Conservation (phyloP, 2,113 vertebrate genomes). For the Ginglymostoma cirratum region DNA sequence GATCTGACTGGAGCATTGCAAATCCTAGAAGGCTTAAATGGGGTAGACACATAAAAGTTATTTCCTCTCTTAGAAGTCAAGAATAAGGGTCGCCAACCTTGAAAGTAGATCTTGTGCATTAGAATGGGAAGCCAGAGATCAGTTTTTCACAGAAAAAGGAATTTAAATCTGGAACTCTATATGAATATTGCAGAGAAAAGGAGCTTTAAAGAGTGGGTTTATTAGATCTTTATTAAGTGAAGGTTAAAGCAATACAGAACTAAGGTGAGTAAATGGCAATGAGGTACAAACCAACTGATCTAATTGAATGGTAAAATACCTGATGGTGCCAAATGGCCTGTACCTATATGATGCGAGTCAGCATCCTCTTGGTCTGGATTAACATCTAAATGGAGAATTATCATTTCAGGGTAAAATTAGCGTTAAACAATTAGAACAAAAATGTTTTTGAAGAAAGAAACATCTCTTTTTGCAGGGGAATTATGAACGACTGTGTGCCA, state of each 20-base stretch:
- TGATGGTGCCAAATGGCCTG: background rate
- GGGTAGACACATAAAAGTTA: background rate
- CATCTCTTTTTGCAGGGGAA: background rate
- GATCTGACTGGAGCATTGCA: background rate
- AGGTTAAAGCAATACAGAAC: background rate
- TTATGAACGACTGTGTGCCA: background rate
- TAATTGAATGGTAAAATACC: background rate
- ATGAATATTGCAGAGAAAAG: background rate
- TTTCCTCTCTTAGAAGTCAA: background rate
- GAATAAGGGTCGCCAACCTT: background rate
- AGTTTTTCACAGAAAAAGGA: background rate
- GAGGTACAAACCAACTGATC: background rate
- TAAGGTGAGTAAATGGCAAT: background rate
- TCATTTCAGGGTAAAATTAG: background rate
- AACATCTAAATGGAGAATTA: background rate
- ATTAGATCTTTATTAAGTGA: background rate
- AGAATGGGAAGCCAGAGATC: background rate
- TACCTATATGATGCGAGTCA: background rate
- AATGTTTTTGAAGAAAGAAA: background rate
- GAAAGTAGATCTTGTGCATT: background rate
- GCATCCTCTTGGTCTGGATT: background rate
- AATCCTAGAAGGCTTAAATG: background rate
- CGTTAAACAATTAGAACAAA: background rate
- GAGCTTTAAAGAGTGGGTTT: background rate
- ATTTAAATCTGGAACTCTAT: background rate